These are phyloP conservation scores for Camponotus vicinus DNA, from an alignment of 1,140 invertebrate species.

Conservation along the genomic window DNA sequence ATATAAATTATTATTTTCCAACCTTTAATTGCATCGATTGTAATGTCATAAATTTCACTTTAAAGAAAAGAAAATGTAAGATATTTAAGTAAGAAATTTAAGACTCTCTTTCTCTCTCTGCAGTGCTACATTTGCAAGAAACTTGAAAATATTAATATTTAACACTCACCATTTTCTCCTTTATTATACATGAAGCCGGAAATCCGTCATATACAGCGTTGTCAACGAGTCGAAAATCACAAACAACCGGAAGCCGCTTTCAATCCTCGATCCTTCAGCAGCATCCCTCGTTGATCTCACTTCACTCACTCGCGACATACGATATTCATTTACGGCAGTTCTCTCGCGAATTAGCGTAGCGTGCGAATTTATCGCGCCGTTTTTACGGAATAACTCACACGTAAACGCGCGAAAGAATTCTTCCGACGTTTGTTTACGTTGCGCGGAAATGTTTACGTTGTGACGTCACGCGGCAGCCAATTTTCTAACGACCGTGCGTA, in stretches of 20 bases:
- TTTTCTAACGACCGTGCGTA: constrained; percentile 24
- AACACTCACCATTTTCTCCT: background rate
- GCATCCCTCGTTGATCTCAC: background rate
- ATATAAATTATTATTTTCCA: constrained; percentile 1
- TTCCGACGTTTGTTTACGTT: background rate
- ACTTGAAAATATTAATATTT: background rate
- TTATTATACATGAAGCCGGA: background rate
- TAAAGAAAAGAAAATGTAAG: background rate
- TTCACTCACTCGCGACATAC: background rate
- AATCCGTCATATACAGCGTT: background rate
- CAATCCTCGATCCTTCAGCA: background rate
- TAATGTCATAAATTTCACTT: background rate
- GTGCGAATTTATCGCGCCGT: background rate
- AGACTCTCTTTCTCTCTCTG: no score
- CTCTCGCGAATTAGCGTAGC: background rate
- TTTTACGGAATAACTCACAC: background rate
- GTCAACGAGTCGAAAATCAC: background rate
- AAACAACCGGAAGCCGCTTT: background rate
- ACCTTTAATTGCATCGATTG: background rate
- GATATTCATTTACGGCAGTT: background rate
- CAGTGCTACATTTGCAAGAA: background rate
- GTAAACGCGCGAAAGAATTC: background rate
- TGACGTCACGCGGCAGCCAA: background rate
- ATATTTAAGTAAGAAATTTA: no score
- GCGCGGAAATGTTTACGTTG: background rate